These are phyloP conservation scores for Matsumyia berberina DNA, from an alignment of 2,888 invertebrate genomes.

Conservation along the genomic window DNA sequence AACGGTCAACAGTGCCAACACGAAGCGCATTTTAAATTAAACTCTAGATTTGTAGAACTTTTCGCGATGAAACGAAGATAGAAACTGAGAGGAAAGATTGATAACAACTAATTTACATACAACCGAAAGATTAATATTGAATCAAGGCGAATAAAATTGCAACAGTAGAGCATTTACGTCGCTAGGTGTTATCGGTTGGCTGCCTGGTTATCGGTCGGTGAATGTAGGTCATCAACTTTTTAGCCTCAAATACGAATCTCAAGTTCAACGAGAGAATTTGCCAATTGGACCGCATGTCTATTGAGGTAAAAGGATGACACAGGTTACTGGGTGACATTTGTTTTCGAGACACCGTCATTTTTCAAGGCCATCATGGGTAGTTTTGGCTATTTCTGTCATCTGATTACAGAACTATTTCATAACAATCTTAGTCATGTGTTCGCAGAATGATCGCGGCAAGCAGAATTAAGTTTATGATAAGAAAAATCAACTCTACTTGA, in stretches of 20 bases:
- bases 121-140: constrained; percentile 13
- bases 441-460: too few relatives aligned
- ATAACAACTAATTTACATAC: constrained; percentile 15
- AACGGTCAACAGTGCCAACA: constrained; percentile 20
- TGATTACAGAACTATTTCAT: too few relatives aligned
- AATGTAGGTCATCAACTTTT: constrained; percentile 38
- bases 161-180: not conserved
- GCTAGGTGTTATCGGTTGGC: constrained; percentile 7
- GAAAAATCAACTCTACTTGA: too few relatives aligned
- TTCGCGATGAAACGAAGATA: constrained; percentile 41
- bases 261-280: constrained; percentile 9
- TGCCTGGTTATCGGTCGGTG: constrained; percentile 19
- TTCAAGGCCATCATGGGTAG: not conserved
- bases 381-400: too few relatives aligned
- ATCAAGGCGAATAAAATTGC: constrained; percentile 6
- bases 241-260: constrained; percentile 23
- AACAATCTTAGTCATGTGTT: too few relatives aligned
- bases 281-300: not conserved
- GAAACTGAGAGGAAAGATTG: constrained; percentile 41
- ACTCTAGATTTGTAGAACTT: constrained; percentile 15
- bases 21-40: constrained; percentile 40
- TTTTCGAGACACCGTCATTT: not conserved
- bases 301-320: not conserved
- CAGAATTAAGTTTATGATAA: too few relatives aligned
- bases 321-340: not conserved